Evolutionary conservation across 2,888 invertebrate species (phyloP).

Genomic region (Phlogophora meticulosa): DNA sequence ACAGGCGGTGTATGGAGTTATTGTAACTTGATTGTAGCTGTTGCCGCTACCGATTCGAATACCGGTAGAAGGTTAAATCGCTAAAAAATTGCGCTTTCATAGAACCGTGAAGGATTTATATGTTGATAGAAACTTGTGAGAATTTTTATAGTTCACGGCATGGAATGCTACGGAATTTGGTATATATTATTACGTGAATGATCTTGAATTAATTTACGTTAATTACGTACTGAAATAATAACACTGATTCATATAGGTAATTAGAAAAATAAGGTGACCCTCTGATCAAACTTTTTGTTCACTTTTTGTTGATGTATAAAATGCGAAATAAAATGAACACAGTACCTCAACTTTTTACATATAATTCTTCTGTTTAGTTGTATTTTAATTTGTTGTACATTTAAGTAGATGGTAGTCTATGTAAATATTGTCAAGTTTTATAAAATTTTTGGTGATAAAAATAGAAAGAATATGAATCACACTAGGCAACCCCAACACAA

Average conservation of each 20-base stretch:
- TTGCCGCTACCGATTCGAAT: conserved; percentile 51
- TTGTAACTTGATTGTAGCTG: conserved; percentile 56
- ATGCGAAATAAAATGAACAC: background rate
- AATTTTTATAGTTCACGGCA: background rate
- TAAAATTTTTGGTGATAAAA: background rate
- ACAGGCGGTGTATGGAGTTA: conserved; percentile 2
- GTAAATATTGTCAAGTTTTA: conserved; percentile 39
- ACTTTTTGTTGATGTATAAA: background rate
- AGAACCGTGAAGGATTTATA: conserved; percentile 22
- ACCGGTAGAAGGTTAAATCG: conserved; percentile 56
- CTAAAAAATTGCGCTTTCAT: conserved; percentile 50
- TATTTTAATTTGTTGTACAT: background rate
- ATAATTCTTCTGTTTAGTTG: background rate
- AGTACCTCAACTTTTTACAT: background rate
- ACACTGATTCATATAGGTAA: too few species aligned
- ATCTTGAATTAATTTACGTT: conserved; percentile 18
- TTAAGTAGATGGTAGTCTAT: conserved; percentile 23
- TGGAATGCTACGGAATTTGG: conserved; percentile 11
- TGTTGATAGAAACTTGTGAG: conserved; percentile 1
- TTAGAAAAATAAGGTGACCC: too few species aligned
- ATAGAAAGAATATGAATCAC: too few species aligned
- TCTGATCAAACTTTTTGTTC: background rate
- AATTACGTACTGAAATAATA: conserved; percentile 15
- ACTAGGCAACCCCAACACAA: too few species aligned
- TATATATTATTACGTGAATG: conserved; percentile 12